Evolutionary conservation across 2,888 invertebrate species (phyloP), one percentile per base, ranked within the genome.

Genomic region (Nomada ruficornis): DNA sequence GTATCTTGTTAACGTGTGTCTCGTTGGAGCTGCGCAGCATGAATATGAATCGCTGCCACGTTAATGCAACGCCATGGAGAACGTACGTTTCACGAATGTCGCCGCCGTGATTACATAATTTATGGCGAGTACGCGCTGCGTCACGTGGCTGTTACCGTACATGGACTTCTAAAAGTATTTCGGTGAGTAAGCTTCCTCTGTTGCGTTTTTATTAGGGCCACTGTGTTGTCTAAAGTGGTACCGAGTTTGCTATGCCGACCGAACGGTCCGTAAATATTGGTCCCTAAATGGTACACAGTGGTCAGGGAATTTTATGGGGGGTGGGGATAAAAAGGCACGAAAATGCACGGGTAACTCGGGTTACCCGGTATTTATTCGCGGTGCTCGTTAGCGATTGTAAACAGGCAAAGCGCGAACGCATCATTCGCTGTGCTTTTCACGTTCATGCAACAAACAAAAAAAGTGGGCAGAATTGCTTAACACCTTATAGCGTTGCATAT

Each of bases 41-140:
- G 80, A 72, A 80, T 67, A 70, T 67, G 62, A 67, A 73, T 80
- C 57, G 60, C n/a, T 57, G 52, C 13, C 52, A 64, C 36, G 73
- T 64, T 86, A 69, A 73, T 77, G 60, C 70, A 68, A 84, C 70
- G 67, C 79, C 76, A 52, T 59, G 69, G 67, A 62, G 78, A 84
- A 75, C 62, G 78, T 76, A 76, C 62, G 72, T 59, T 68, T 73
- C 55, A 55, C 59, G 55, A 77, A 73, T 63, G 47, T 73, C 77
- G 44, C 72, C 60, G 18, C 69, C 80, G 83, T 82, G 87, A 86
- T 89, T 85, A 86, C 80, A 82, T 79, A 85, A 89, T 88, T 82
- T 69, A 73, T 59, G 84, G 59, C 63, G 69, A 59, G 29, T 70
- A 52, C 55, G 47, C 29, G 20, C n/a, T 3, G 63, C 70, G 52